Evolutionary conservation across 2,113 vertebrate genomes (phyloP).

Genomic region (Neofelis nebulosa): DNA sequence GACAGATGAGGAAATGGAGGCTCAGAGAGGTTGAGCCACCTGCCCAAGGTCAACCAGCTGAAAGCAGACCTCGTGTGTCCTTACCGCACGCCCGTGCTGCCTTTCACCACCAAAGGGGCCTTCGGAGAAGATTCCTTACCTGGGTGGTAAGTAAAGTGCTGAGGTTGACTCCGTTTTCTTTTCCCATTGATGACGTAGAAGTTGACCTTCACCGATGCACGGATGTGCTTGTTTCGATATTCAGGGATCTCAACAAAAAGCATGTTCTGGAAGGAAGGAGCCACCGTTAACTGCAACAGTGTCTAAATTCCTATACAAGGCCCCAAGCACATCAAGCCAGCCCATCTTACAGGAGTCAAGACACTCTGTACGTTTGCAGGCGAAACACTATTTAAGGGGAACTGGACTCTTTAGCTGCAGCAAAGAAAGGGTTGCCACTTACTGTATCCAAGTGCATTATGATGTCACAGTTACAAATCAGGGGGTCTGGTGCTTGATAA

Average conservation of each 20-base stretch:
- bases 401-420: not conserved
- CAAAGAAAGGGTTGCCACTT: not conserved
- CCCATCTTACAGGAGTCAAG: not conserved
- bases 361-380: fast-evolving
- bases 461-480: not conserved
- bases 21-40: not conserved
- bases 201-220: slow-evolving; percentile 92
- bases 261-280: slow-evolving; percentile 89
- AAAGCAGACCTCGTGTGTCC: not conserved
- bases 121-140: slow-evolving; percentile 81
- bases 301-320: not conserved
- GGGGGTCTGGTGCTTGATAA: not conserved
- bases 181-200: slow-evolving; percentile 99
- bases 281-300: not conserved
- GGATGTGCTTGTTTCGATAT: slow-evolving; percentile 92
- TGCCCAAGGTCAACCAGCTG: not conserved
- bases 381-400: not conserved
- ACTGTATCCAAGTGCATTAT: not conserved
- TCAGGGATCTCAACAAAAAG: slow-evolving; percentile 96
- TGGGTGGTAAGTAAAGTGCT: slow-evolving; percentile 96
- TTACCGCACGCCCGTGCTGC: fast-evolving
- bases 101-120: not conserved
- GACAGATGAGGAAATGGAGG: not conserved
- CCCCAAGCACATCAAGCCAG: not conserved
- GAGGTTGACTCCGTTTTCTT: slow-evolving; percentile 96